A percentile compares a stretch with the other conserved stretches of the same genome.
These are phyloP conservation scores for Geophilus truncorum DNA, from an alignment of 2,888 invertebrate genomes.

Conservation along the genomic window DNA sequence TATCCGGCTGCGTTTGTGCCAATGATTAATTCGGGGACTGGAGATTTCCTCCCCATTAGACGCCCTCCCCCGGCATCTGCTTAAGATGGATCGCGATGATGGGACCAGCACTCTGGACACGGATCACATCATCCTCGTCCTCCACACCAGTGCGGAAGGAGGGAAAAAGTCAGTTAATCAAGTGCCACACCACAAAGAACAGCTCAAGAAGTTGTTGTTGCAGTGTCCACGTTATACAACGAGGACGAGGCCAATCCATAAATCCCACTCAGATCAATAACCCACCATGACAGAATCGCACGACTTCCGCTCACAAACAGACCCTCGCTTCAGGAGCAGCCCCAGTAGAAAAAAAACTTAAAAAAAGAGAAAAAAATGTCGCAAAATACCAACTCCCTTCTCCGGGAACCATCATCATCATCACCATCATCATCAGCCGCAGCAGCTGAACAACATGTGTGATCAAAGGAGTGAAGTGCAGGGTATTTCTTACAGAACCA, in stretches of 20 bases:
- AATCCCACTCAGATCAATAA: constrained; percentile 24
- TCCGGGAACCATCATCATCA: background rate
- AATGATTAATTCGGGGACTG: constrained; percentile 34
- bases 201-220: constrained; percentile 25
- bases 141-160: constrained; percentile 11
- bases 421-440: background rate
- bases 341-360: background rate
- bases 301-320: constrained; percentile 27
- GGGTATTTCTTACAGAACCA: background rate
- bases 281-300: constrained; percentile 23
- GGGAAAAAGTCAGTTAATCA: constrained; percentile 27
- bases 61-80: constrained; percentile 27
- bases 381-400: constrained; percentile 8
- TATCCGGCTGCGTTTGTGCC: constrained; percentile 31
- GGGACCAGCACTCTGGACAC: constrained; percentile 27
- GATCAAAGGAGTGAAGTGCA: background rate
- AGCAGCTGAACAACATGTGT: background rate
- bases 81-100: constrained; percentile 28
- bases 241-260: constrained; percentile 27
- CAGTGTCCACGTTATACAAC: constrained; percentile 18
- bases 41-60: constrained; percentile 34
- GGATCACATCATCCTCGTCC: constrained; percentile 9
- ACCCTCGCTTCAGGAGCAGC: background rate
- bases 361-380: constrained; percentile 4
- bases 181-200: constrained; percentile 25